Percentiles rank a stretch among this genome's conserved stretches.
Evolutionary conservation across 2,888 invertebrate genomes (phyloP).

Genomic region (Andrena camellia): DNA sequence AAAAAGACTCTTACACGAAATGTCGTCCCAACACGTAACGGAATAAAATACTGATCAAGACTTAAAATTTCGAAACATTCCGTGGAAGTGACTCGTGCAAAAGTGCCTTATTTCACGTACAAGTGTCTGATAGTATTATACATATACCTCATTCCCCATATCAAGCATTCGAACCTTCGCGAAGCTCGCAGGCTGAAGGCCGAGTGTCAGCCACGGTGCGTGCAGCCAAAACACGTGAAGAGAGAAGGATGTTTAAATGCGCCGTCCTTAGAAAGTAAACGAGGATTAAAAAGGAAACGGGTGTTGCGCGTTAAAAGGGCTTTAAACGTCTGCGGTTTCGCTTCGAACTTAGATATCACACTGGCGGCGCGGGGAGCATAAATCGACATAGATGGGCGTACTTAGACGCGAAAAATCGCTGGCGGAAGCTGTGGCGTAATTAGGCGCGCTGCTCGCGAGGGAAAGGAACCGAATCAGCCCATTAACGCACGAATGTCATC

Average conservation of each 20-base stretch:
- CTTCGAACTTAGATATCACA: conserved; percentile 11
- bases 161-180: not conserved
- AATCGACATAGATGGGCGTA: conserved; percentile 38
- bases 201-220: not conserved
- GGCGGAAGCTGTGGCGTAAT: conserved; percentile 25
- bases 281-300: not conserved
- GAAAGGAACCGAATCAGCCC: conserved; percentile 13
- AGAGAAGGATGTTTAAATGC: not conserved
- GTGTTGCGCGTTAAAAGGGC: conserved; percentile 13
- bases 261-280: not conserved
- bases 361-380: conserved; percentile 26
- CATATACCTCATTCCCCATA: conserved; percentile 20
- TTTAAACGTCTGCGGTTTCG: not conserved
- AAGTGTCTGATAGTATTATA: conserved; percentile 2
- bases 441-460: conserved; percentile 25
- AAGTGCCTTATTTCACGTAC: not conserved
- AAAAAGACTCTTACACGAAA: not conserved
- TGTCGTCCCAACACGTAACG: not conserved
- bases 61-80: not conserved
- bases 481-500: conserved; percentile 19
- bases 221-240: conserved; percentile 28
- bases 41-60: not conserved
- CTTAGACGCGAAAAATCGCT: conserved; percentile 27
- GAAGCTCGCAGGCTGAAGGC: not conserved
- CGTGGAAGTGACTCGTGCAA: not conserved